Conservation (phyloP, 2,888 invertebrate species). For the Drosophila silvestris region DNA sequence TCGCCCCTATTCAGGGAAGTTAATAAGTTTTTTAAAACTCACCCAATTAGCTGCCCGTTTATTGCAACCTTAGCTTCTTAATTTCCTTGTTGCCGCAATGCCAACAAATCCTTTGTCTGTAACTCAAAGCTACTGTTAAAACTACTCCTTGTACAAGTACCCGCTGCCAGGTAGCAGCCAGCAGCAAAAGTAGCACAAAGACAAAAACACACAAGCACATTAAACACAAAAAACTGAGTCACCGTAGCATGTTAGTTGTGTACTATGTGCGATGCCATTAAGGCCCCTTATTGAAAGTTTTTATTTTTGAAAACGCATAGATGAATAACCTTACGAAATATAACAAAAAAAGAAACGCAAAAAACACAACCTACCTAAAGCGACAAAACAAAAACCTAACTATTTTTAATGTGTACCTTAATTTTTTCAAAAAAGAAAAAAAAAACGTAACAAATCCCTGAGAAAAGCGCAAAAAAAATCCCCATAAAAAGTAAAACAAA, state of each 20-base stretch:
- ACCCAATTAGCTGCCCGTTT: slow-evolving; percentile 69
- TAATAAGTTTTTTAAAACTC: slow-evolving; percentile 65
- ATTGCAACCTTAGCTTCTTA: slow-evolving; percentile 41
- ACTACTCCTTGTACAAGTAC: slow-evolving; percentile 26
- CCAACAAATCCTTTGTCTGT: slow-evolving; percentile 54
- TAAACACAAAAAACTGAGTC: slow-evolving; percentile 26
- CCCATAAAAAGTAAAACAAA: slow-evolving; percentile 34
- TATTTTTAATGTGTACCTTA: slow-evolving; percentile 83
- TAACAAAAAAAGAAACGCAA: slow-evolving; percentile 14
- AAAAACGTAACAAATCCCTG: slow-evolving; percentile 60
- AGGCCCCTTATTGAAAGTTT: slow-evolving; percentile 64
- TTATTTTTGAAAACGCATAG: slow-evolving; percentile 56
- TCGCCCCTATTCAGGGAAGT: slow-evolving; percentile 36
- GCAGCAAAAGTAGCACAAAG: slow-evolving; percentile 45
- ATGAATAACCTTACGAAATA: slow-evolving; percentile 30
- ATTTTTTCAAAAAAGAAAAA: slow-evolving; percentile 60
- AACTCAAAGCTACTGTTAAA: slow-evolving; percentile 42
- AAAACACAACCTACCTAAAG: slow-evolving; percentile 75
- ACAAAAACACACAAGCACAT: slow-evolving; percentile 18
- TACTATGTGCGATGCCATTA: slow-evolving; percentile 67
- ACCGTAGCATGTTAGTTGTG: slow-evolving; percentile 65
- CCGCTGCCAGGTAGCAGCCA: slow-evolving; percentile 25
- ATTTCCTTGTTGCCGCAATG: slow-evolving; percentile 41
- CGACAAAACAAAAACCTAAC: slow-evolving; percentile 77
- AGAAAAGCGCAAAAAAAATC: slow-evolving; percentile 51